Conservation (phyloP, 2,113 vertebrate genomes). For the Syngnathoides biaculeatus region DNA sequence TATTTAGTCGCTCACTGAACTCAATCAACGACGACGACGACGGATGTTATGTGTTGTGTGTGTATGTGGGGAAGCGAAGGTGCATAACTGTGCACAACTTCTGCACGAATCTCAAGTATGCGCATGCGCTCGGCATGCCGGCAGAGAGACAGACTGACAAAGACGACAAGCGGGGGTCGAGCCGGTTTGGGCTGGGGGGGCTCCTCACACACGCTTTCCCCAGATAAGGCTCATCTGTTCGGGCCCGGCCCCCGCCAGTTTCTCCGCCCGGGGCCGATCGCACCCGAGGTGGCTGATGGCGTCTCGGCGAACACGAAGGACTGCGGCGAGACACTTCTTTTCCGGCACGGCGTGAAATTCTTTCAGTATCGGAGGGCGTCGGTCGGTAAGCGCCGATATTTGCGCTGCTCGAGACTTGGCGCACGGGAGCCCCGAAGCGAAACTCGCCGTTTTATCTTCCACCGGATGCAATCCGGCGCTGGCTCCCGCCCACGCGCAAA, state of each 20-base stretch:
- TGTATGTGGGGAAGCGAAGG: slow-evolving; percentile 3
- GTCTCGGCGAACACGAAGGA: slow-evolving; percentile 12
- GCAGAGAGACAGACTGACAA: slow-evolving; percentile 50
- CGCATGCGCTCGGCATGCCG: slow-evolving; percentile 2
- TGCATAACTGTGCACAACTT: slow-evolving; percentile 22
- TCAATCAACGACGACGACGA: too few relatives aligned
- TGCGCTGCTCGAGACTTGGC: slow-evolving; percentile 11
- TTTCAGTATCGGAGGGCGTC: neutral
- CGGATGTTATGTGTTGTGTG: neutral
- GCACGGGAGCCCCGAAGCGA: too few relatives aligned
- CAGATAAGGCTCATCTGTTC: slow-evolving; percentile 75
- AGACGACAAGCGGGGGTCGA: slow-evolving; percentile 55
- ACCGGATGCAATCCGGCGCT: neutral
- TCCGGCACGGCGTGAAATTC: neutral
- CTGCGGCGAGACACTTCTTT: neutral
- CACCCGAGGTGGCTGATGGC: slow-evolving; percentile 53
- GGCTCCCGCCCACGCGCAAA: slow-evolving; percentile 12
- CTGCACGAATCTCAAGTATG: neutral
- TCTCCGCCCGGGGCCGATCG: slow-evolving; percentile 62
- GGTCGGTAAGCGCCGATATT: neutral
- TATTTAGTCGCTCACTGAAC: too few relatives aligned
- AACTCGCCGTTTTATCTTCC: neutral
- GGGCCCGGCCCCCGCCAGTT: slow-evolving; percentile 70
- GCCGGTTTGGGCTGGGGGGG: slow-evolving; percentile 27
- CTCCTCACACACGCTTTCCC: slow-evolving; percentile 70